Percentiles rank a stretch among this genome's conserved stretches.
These are phyloP conservation scores for Boulengeromyrus knoepffleri DNA, from an alignment of 2,113 vertebrate genomes.

Conservation along the genomic window DNA sequence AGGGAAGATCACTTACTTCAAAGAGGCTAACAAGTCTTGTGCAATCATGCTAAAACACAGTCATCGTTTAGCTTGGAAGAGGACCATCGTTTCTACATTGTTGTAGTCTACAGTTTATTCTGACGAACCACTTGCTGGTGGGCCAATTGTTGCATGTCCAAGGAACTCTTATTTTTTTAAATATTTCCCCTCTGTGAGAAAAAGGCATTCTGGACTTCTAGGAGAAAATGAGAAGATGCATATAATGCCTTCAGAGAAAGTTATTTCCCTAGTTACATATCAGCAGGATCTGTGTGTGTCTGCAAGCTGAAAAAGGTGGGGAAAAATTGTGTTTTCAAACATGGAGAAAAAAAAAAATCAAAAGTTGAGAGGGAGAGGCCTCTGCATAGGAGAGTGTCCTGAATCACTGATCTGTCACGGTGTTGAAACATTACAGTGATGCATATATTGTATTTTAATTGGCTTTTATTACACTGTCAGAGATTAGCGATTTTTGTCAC, in stretches of 20 bases:
- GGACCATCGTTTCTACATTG: slow-evolving; percentile 61
- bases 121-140: slow-evolving; percentile 61
- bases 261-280: slow-evolving; percentile 54
- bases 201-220: slow-evolving; percentile 60
- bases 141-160: slow-evolving; percentile 74
- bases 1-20: slow-evolving; percentile 73
- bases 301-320: slow-evolving; percentile 54
- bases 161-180: slow-evolving; percentile 43
- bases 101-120: slow-evolving; percentile 65
- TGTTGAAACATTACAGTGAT: slow-evolving; percentile 54
- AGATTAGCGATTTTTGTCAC: slow-evolving; percentile 60
- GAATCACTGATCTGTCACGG: slow-evolving; percentile 48
- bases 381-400: slow-evolving; percentile 41
- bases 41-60: slow-evolving; percentile 69
- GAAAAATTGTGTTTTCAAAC: not conserved
- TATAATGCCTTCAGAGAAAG: slow-evolving; percentile 50
- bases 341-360: not conserved
- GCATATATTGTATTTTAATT: slow-evolving; percentile 56
- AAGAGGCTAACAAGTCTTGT: slow-evolving; percentile 76
- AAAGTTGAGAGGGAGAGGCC: slow-evolving; percentile 34
- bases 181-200: slow-evolving; percentile 43
- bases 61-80: slow-evolving; percentile 62
- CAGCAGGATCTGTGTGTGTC: slow-evolving; percentile 65
- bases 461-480: slow-evolving; percentile 56
- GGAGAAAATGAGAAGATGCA: slow-evolving; percentile 46